phyloP scores from a whole-genome alignment of 1,140 invertebrate genomes.

The Cydia fagiglandana region DNA sequence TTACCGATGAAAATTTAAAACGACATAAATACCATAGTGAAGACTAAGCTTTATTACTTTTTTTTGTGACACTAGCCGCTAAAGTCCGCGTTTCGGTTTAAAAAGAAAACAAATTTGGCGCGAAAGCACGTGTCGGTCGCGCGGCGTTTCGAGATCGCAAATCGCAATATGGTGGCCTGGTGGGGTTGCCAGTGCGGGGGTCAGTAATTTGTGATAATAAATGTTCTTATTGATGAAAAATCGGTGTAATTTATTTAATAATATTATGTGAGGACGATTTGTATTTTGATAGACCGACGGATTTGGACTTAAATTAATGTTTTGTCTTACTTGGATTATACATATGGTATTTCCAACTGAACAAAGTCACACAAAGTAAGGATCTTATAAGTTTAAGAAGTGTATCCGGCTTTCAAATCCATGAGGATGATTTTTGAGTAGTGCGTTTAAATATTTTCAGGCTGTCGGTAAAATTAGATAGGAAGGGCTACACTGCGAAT shows the following conservation, averaged over 20 bases:
- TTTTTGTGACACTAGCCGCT: conserved; percentile 5
- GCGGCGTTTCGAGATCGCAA: conserved; percentile 37
- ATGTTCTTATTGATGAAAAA: conserved; percentile 15
- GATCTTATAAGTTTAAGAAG: too few relatives aligned
- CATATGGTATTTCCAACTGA: too few relatives aligned
- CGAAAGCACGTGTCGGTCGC: conserved; percentile 38
- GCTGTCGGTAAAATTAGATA: too few relatives aligned
- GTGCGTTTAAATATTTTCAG: too few relatives aligned
- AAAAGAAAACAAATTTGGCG: conserved; percentile 38
- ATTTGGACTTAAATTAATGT: not conserved
- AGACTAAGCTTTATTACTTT: not conserved
- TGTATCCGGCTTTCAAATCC: too few relatives aligned
- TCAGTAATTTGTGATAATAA: conserved; percentile 26
- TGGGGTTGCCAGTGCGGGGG: conserved; percentile 1
- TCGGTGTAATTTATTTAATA: conserved; percentile 9
- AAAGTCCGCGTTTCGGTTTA: conserved; percentile 26
- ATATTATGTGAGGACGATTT: not conserved
- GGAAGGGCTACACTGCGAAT: too few relatives aligned
- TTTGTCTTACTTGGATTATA: too few relatives aligned
- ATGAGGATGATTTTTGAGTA: too few relatives aligned
- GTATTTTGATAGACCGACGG: not conserved
- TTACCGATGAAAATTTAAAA: not conserved
- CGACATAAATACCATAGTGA: conserved; percentile 8
- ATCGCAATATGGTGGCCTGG: conserved; percentile 20
- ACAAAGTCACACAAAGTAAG: too few relatives aligned